A percentile compares a stretch with the other conserved stretches of the same genome.
Evolutionary conservation across 2,888 invertebrate genomes (phyloP).

Genomic region (Rhagonycha fulva): DNA sequence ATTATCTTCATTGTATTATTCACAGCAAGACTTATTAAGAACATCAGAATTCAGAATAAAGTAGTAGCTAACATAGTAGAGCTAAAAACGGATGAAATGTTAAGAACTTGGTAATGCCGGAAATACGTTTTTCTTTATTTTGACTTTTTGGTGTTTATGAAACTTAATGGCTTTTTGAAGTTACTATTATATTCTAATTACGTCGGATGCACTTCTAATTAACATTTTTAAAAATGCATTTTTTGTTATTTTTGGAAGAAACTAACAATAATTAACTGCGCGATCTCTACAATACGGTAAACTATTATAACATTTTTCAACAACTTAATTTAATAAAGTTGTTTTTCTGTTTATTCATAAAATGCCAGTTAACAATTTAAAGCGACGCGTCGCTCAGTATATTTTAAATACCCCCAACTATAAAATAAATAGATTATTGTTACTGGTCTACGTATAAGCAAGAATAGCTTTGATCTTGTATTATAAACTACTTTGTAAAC

Average conservation of each 20-base stretch:
- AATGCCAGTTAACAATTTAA: not conserved
- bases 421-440: slow-evolving; percentile 16
- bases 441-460: slow-evolving; percentile 3
- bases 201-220: slow-evolving; percentile 23
- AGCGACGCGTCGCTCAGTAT: not conserved
- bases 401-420: not conserved
- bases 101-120: slow-evolving; percentile 42
- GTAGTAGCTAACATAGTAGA: slow-evolving; percentile 37
- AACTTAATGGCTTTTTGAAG: slow-evolving; percentile 33
- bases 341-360: not conserved
- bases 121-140: slow-evolving; percentile 40
- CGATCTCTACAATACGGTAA: not conserved
- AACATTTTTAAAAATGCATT: slow-evolving; percentile 28
- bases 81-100: slow-evolving; percentile 40
- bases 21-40: slow-evolving; percentile 37
- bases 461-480: slow-evolving; percentile 24
- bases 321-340: not conserved
- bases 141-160: slow-evolving; percentile 30
- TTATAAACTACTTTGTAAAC: slow-evolving; percentile 36
- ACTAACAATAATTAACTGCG: not conserved
- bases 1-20: slow-evolving; percentile 36
- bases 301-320: not conserved
- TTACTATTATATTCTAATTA: slow-evolving; percentile 30
- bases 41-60: slow-evolving; percentile 29
- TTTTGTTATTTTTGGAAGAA: not conserved